Evolutionary conservation across 2,888 invertebrate genomes (phyloP).

Genomic region (Aquatica leii): DNA sequence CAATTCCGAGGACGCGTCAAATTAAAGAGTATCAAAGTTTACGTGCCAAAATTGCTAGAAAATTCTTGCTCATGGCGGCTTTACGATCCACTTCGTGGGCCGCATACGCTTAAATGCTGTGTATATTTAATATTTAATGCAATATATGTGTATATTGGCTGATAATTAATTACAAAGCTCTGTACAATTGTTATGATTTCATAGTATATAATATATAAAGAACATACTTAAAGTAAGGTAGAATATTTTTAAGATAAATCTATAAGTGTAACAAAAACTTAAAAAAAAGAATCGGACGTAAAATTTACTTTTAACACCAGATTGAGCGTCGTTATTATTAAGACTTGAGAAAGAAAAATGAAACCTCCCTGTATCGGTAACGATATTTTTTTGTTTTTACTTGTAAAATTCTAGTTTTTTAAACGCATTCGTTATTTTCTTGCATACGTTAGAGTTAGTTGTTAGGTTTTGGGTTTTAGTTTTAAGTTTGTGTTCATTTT

Average conservation of each 20-base stretch:
- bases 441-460: constrained; percentile 35
- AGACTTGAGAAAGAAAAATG: constrained; percentile 11
- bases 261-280: constrained; percentile 43
- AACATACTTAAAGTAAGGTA: constrained; percentile 50
- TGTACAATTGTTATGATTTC: constrained; percentile 63
- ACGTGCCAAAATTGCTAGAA: constrained; percentile 60
- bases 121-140: constrained; percentile 60
- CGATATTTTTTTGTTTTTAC: constrained; percentile 23
- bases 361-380: constrained; percentile 24
- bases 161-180: constrained; percentile 52
- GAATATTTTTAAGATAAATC: constrained; percentile 51
- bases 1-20: background rate
- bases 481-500: constrained; percentile 44
- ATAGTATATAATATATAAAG: constrained; percentile 57
- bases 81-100: constrained; percentile 44
- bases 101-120: constrained; percentile 62
- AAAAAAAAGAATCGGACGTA: constrained; percentile 46
- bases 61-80: constrained; percentile 59
- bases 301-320: constrained; percentile 36
- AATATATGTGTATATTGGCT: constrained; percentile 61
- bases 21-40: constrained; percentile 36
- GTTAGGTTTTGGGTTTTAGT: constrained; percentile 42
- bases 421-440: constrained; percentile 28
- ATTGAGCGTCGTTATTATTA: background rate
- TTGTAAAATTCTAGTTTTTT: constrained; percentile 30